These are phyloP conservation scores for Reinhardtius hippoglossoides DNA, from an alignment of 2,113 vertebrate species.

Conservation along the genomic window DNA sequence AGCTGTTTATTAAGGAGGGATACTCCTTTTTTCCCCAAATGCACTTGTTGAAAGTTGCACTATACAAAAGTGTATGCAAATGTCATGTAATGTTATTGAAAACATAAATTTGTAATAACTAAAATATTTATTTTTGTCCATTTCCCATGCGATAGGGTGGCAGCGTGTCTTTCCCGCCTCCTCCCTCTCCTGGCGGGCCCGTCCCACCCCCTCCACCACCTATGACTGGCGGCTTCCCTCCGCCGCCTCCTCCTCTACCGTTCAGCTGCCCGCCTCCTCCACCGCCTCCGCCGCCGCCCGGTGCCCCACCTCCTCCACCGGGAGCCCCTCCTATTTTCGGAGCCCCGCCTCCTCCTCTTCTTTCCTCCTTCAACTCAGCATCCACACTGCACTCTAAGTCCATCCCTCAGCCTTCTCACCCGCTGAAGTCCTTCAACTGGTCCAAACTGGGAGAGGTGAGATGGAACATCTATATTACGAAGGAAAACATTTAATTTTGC, in stretches of 20 bases:
- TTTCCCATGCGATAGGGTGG: constrained; percentile 78
- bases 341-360: constrained; percentile 79
- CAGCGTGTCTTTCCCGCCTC: constrained; percentile 69
- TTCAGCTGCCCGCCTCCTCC: constrained; percentile 84
- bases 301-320: constrained; percentile 90
- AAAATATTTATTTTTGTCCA: neutral
- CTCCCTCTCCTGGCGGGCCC: constrained; percentile 87
- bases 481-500: neutral
- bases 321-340: constrained; percentile 93
- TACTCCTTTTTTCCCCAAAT: neutral
- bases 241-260: constrained; percentile 86
- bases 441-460: constrained; percentile 95
- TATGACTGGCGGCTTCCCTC: constrained; percentile 83
- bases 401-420: constrained; percentile 94
- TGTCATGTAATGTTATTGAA: too few relatives aligned
- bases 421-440: constrained; percentile 99
- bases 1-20: too few relatives aligned
- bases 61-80: neutral
- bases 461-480: neutral
- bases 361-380: constrained; percentile 74
- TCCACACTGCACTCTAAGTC: constrained; percentile 88
- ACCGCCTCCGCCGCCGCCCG: constrained; percentile 87
- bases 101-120: neutral
- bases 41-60: neutral
- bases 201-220: constrained; percentile 83